Base-by-base conservation (phyloP, 2,113 vertebrate genomes). In the Sphyrna mokarran region DNA sequence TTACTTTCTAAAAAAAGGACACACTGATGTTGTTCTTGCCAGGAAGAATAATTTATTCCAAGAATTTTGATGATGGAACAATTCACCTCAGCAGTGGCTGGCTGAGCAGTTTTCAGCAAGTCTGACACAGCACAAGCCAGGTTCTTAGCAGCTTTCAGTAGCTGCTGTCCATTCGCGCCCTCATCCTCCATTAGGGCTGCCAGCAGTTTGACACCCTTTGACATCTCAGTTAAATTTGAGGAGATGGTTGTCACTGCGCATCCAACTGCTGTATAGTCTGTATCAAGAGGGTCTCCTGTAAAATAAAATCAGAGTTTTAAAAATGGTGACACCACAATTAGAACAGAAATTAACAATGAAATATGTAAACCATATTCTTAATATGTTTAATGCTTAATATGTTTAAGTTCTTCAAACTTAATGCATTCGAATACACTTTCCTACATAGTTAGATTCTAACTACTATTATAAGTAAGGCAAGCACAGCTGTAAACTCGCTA, bases 221-320 rank as follows among this genome's bases (percentile, higher is more conserved):
- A 99, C 99, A 99, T 99, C 97, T 99, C 99, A 0, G 99, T 99
- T 96, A 99, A 97, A 97, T 99, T 99, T 96, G 99, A 99, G 96
- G 99, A 99, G 97, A 99, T 99, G 18, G 99, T 99, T 96, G 99
- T 99, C 78, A 99, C 98, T 0, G 99, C 99, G 0, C 99, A 99
- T 97, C 99, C 99, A 96, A 99, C 99, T 0, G 99, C 99, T 0
- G 99, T 99, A 96, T 99, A 99, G 97, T 99, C 99, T 0, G 99
- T 99, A 97, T 99, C 99, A 0, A 99, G 98, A 4, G 99, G 99
- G 97, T 99, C 98, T 33, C 99, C 99, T 99, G 96, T 78, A 72
- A 96, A 95, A 94, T 29, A 70, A 48, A 68, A 94, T 54, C 22
- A 72, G 14, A 10, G 11, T 83, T 37, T 93, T 76, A 76, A 76